Evolutionary conservation across 1,140 invertebrate genomes (phyloP), one percentile per base, ranked within the genome.

Genomic region (Pararge aegeria): DNA sequence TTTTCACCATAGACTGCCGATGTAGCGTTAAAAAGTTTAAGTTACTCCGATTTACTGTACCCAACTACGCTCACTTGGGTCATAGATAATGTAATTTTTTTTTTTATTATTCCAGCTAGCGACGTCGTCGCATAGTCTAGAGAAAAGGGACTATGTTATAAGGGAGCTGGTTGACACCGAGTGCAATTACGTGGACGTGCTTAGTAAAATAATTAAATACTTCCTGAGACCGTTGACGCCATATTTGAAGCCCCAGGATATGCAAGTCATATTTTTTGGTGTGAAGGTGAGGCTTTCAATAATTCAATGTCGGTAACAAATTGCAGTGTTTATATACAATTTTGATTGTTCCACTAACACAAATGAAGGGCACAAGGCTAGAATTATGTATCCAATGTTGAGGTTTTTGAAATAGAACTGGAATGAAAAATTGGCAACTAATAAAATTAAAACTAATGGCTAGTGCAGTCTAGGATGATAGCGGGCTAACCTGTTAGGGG

Each of bases 141-240:
- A 97, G 80, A 98, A 98, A 88, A 91, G 97, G 58, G 98, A 99
- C 89, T 98, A 98, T 82, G 98, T 98, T 49, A 96, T 99, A 62
- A 95, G 97, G 73, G 98, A 99, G 88, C 90, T 99, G 3, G 93
- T 99, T 10, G 97, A 99, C 87, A 99, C 98, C 0, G 98, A 99
- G 89, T 95, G 95, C 62, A 99, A 99, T 90, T 99, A 99, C 83
- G 94, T 98, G 15, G 96, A 98, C 70, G 98, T 98, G 30, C 91
- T 99, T 13, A 93, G 93, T 70, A 98, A 97, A 90, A 93, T 99
- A 37, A 94, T 95, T 53, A 93, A 93, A 57, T 94, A 96, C 81
- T 98, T 97, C 74, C 93, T 96, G 73, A 90, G 92, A 59, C 96
- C 96, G 12, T 87, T 99, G n/a, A 92, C 93, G 55, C 90, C 91